Conservation (phyloP, 2,113 vertebrate species). For the Thunnus thynnus region DNA sequence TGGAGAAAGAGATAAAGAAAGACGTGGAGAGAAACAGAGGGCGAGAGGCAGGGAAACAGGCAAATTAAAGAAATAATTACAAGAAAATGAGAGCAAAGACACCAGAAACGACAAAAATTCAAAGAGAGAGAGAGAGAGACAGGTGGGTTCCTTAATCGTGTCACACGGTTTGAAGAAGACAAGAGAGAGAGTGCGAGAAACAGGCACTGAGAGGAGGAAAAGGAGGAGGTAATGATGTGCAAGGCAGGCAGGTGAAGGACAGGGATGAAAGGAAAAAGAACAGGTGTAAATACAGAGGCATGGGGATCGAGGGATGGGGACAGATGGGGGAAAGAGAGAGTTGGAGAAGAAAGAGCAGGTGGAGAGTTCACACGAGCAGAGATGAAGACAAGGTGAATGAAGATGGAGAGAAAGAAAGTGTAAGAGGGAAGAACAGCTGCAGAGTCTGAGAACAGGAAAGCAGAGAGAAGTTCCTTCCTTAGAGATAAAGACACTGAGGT, state of each 20-base stretch:
- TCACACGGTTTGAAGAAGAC: constrained; percentile 21
- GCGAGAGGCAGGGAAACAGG: not conserved
- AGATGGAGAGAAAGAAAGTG: not conserved
- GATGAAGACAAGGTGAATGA: constrained; percentile 40
- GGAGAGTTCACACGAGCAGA: constrained; percentile 25
- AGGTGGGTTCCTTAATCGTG: constrained; percentile 42
- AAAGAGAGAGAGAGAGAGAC: constrained; percentile 44
- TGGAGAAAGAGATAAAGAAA: constrained; percentile 19
- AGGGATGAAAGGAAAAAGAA: constrained; percentile 65
- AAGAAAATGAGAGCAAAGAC: constrained; percentile 38
- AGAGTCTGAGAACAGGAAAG: not conserved
- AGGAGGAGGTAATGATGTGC: constrained; percentile 11
- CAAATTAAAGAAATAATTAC: constrained; percentile 15
- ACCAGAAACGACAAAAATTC: not conserved
- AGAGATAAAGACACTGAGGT: not conserved
- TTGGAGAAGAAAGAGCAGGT: constrained; percentile 7
- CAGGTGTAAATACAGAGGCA: constrained; percentile 60
- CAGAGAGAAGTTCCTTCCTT: not conserved
- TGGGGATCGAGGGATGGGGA: constrained; percentile 46
- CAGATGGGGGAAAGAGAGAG: constrained; percentile 44
- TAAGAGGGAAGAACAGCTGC: constrained; percentile 4
- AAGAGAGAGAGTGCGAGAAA: constrained; percentile 8
- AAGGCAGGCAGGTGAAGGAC: constrained; percentile 46
- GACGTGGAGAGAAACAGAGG: not conserved
- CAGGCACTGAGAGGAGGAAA: not conserved